Evolutionary conservation across 2,113 vertebrate species (phyloP), one percentile per base, ranked within the genome.

Genomic region (Leptosomus discolor): DNA sequence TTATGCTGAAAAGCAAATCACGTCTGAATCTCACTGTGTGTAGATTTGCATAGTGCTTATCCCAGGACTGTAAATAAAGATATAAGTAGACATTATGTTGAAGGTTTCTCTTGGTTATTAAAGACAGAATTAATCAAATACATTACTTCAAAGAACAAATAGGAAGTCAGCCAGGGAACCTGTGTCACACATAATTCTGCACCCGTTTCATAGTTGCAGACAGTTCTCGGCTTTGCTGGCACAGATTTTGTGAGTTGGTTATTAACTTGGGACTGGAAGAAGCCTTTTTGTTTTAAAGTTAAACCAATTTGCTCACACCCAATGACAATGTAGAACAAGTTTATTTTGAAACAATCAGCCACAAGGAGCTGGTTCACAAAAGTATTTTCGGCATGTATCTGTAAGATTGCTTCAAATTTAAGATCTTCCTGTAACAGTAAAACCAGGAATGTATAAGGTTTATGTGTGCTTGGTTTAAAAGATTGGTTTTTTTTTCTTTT

Each of bases 401-500:
- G 36, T 64, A 84, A 91, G 22, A 53, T 48, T 68, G 63, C 73
- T 96, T 97, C 53, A 88, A 92, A 91, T 92, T 76, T 46, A 88
- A 76, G 46, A 32, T 90, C 58, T 90, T 90, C 57, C 56, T 80
- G 30, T 90, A 95, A 90, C 65, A 91, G 58, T 89, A 88, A 97
- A 97, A 93, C n/a, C 30, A 69, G 61, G 64, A 92, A 81, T n/a
- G 26, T 53, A 50, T 50, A 81, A 88, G 68, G 43, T 90, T 94
- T 88, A 36, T 84, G 36, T 91, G 90, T 89, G 81, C 69, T 90
- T 95, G 26, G 37, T 91, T 97, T 96, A 86, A 98, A 96, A 97
- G 78, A 77, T 65, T 90, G 43, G 2, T 23, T 3, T 21, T 58
- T 27, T n/a, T 36, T 34, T 37, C 48, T 69, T 2, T 85, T 93